phyloP scores from a whole-genome alignment of 2,113 vertebrate species.

The Alouatta palliata region DNA sequence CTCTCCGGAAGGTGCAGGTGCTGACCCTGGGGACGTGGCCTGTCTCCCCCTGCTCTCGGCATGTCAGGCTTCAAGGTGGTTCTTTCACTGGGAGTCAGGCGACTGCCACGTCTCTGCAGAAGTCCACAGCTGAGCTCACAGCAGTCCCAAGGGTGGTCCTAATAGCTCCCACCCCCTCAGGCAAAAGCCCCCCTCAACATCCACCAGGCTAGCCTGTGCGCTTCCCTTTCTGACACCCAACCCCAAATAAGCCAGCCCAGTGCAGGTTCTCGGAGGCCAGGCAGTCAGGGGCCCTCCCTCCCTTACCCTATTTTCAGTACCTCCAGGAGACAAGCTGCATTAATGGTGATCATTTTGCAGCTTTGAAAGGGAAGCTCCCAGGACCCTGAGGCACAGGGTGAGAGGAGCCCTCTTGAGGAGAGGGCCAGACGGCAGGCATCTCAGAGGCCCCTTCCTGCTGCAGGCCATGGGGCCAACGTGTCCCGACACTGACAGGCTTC shows the following conservation, averaged over 20 bases:
- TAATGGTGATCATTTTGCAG: slow-evolving; percentile 77
- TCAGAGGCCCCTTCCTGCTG: slow-evolving; percentile 82
- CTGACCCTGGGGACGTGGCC: background rate
- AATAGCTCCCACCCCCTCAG: background rate
- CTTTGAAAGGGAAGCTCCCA: slow-evolving; percentile 81
- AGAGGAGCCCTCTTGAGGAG: slow-evolving; percentile 68
- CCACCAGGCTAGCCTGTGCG: background rate
- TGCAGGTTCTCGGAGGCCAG: background rate
- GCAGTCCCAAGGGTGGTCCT: background rate
- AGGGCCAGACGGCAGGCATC: slow-evolving; percentile 79
- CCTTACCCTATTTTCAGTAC: slow-evolving; percentile 43
- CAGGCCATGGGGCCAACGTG: slow-evolving; percentile 83
- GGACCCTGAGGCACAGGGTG: slow-evolving; percentile 77
- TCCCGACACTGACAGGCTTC: slow-evolving; percentile 84
- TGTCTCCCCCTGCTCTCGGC: background rate
- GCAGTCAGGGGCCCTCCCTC: background rate
- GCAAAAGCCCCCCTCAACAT: background rate
- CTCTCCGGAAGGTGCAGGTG: no score
- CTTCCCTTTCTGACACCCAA: background rate
- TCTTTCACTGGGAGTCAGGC: background rate
- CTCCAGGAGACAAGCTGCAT: slow-evolving; percentile 71
- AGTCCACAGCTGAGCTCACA: background rate
- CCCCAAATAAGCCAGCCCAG: background rate
- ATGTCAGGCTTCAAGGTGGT: background rate
- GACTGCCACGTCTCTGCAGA: background rate